These are phyloP conservation scores for Ferdinandea cuprea DNA, from an alignment of 2,888 invertebrate species.

Conservation along the genomic window DNA sequence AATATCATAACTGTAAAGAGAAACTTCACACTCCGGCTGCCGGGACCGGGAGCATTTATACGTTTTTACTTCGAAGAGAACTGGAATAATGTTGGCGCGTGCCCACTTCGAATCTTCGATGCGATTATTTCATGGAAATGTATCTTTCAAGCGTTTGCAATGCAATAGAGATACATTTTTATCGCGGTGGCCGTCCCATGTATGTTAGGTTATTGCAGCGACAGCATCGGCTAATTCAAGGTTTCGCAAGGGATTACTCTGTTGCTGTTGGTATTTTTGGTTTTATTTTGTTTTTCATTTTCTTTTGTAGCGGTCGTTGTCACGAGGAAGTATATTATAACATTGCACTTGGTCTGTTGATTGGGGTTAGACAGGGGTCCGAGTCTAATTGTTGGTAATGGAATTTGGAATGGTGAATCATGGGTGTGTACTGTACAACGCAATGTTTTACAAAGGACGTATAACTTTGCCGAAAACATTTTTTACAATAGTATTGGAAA, in stretches of 20 bases:
- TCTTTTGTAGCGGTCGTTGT: conserved; percentile 70
- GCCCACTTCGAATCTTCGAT: conserved; percentile 55
- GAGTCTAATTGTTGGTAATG: conserved; percentile 66
- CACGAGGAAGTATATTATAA: conserved; percentile 66
- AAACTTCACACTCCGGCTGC: background rate
- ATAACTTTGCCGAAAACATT: too few species aligned
- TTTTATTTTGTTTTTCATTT: conserved; percentile 29
- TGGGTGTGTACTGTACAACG: too few species aligned
- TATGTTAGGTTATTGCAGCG: conserved; percentile 22
- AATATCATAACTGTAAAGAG: background rate
- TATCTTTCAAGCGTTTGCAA: conserved; percentile 60
- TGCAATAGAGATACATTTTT: conserved; percentile 71
- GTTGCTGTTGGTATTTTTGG: conserved; percentile 35
- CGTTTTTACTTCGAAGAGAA: conserved; percentile 25
- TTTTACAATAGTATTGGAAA: too few species aligned
- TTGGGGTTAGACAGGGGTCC: conserved; percentile 66
- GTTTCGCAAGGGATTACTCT: conserved; percentile 62
- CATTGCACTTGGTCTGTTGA: conserved; percentile 66
- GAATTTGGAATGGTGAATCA: conserved; percentile 26
- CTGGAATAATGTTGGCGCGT: conserved; percentile 65
- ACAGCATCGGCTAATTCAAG: conserved; percentile 62
- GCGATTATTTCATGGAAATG: conserved; percentile 54
- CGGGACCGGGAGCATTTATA: background rate
- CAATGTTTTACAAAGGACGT: too few species aligned
- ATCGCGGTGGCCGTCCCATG: conserved; percentile 16